Base-by-base conservation (phyloP, 2,888 invertebrate genomes). In the Amblyjoppa fuscipennis region DNA sequence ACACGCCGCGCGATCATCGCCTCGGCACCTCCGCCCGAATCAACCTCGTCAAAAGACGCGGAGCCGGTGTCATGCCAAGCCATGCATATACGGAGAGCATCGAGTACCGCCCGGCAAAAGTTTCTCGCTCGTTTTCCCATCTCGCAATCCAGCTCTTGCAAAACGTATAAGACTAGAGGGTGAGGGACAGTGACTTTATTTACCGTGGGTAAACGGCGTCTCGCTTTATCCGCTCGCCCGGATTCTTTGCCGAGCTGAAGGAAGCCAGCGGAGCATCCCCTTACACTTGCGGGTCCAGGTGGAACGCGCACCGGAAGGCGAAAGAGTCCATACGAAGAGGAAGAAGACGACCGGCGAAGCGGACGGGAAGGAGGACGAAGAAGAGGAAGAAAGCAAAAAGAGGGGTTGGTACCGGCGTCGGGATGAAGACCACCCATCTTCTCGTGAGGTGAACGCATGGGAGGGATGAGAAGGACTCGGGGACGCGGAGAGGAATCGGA, bases 121-220 rank as follows among this genome's bases (percentile, higher is more conserved):
- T 76, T 83, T 49, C 69, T 49, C 38, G 25, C 34, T 74, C 56
- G 16, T 31, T 51, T 83, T 38, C 66, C 66, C 38, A n/a, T 41
- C 38, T 76, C 38, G 38, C 80, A 20, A 80, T 59, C 38, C 61
- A 53, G 49, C 53, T 4, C 20, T 76, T 64, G 64, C 34, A 75
- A 73, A 82, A 51, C 51, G 75, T 56, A 51, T 70, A 59, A 76
- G 79, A 75, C 76, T 20, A 20, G 69, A 49, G 68, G 31, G 64
- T 2, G 53, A 16, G 16, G 2, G 53, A n/a, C 20, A 9, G n/a
- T 16, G 59, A 73, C 73, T 73, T 70, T 83, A 73, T 85, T 85
- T 83, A 80, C 80, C 71, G 34, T 28, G 70, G 83, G 73, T 80
- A 80, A 85, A 85, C 83, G 69, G 61, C 49, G 59, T 77, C 53